phyloP scores from a whole-genome alignment of 2,797 vertebrate species.

The Melanitta fusca region DNA sequence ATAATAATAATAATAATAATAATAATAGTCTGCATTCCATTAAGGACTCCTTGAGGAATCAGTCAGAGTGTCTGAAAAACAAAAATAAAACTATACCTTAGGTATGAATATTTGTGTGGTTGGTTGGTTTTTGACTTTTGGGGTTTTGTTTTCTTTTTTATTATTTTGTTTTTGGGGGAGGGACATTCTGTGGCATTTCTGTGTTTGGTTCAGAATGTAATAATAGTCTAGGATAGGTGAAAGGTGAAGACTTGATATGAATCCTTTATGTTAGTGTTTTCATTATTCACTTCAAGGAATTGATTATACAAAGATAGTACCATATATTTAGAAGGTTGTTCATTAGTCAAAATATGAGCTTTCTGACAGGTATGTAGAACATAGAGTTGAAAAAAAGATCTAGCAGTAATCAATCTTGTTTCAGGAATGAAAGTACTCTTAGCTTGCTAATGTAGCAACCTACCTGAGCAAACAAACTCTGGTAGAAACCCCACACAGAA shows the following conservation, averaged over 20 bases:
- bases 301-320: neutral
- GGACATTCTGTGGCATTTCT: neutral
- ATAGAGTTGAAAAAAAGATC: neutral
- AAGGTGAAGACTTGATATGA: neutral
- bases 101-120: neutral
- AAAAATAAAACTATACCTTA: neutral
- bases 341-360: neutral
- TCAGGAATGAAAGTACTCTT: neutral
- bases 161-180: neutral
- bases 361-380: neutral
- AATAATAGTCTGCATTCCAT: neutral
- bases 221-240: neutral
- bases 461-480: neutral
- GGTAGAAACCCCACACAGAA: neutral
- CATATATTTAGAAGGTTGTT: neutral
- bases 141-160: neutral
- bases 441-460: neutral
- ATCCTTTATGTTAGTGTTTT: neutral
- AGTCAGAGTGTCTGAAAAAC: neutral
- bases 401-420: neutral
- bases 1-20: neutral
- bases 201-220: neutral
- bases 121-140: neutral
- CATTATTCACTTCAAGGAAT: neutral
- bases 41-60: neutral